Conservation (phyloP, 1,140 invertebrate genomes). For the Calephelis virginiensis region DNA sequence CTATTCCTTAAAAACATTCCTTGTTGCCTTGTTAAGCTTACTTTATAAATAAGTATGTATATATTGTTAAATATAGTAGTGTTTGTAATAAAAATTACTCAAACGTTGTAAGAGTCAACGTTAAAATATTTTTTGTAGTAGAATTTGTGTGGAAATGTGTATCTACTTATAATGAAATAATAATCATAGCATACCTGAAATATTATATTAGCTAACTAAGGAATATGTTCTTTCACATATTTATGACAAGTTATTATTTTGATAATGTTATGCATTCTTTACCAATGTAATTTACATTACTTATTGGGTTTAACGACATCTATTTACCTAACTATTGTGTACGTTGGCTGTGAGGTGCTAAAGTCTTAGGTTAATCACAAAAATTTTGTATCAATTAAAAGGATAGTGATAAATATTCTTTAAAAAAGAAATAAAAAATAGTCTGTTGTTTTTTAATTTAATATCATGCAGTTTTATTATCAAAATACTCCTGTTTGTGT, state of each 20-base stretch:
- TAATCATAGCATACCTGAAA: neutral
- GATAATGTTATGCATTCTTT: too few relatives aligned
- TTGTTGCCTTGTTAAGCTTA: constrained; percentile 17
- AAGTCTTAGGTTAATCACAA: constrained; percentile 30
- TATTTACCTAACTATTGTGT: constrained; percentile 3
- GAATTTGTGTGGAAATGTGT: constrained; percentile 4
- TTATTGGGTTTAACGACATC: too few relatives aligned
- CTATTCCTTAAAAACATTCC: constrained; percentile 10
- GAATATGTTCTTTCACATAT: too few relatives aligned
- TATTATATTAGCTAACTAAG: neutral
- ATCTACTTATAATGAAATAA: neutral
- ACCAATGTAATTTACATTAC: too few relatives aligned
- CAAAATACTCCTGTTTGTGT: too few relatives aligned
- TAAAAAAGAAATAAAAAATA: constrained; percentile 6
- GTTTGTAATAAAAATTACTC: constrained; percentile 8
- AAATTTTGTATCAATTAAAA: constrained; percentile 19
- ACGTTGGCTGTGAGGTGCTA: constrained; percentile 56
- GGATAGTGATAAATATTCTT: constrained; percentile 6
- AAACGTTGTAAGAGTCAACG: constrained; percentile 1
- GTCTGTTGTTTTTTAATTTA: neutral
- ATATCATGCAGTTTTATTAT: neutral
- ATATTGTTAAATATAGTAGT: constrained; percentile 1
- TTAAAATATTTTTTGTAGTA: neutral
- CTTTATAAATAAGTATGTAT: constrained; percentile 7
- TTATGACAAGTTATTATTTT: too few relatives aligned